These are phyloP conservation scores for Marmota monax DNA, from an alignment of 2,113 vertebrate genomes.

Conservation along the genomic window DNA sequence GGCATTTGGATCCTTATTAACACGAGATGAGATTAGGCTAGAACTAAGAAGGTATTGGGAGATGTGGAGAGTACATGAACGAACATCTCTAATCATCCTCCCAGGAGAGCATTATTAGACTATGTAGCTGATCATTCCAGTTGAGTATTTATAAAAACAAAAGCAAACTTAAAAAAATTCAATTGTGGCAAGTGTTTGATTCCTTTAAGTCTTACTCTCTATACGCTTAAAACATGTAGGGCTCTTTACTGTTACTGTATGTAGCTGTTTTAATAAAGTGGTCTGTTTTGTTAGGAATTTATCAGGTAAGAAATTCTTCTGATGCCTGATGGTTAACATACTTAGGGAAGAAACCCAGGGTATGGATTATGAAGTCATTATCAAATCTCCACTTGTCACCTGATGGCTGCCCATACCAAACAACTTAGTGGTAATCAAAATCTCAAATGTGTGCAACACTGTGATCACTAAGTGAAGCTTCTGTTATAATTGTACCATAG, in stretches of 20 bases:
- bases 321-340: neutral
- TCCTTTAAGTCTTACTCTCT: neutral
- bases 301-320: neutral
- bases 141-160: neutral
- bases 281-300: neutral
- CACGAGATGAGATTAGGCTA: neutral
- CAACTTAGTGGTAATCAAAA: neutral
- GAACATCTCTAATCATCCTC: neutral
- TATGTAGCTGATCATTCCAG: neutral
- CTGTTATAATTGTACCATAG: accelerated
- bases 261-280: slow-evolving; percentile 16
- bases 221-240: neutral
- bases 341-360: accelerated
- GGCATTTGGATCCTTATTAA: neutral
- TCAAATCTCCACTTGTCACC: neutral
- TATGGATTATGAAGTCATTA: slow-evolving; percentile 27
- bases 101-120: neutral
- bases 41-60: neutral
- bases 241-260: neutral
- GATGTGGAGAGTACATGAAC: neutral
- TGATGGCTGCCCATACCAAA: neutral
- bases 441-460: neutral
- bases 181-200: neutral
- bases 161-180: neutral
- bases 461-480: neutral